A percentile compares a stretch with the other conserved stretches of the same genome.
Conservation (phyloP, 2,113 vertebrate species). For the Irena cyanogastra region DNA sequence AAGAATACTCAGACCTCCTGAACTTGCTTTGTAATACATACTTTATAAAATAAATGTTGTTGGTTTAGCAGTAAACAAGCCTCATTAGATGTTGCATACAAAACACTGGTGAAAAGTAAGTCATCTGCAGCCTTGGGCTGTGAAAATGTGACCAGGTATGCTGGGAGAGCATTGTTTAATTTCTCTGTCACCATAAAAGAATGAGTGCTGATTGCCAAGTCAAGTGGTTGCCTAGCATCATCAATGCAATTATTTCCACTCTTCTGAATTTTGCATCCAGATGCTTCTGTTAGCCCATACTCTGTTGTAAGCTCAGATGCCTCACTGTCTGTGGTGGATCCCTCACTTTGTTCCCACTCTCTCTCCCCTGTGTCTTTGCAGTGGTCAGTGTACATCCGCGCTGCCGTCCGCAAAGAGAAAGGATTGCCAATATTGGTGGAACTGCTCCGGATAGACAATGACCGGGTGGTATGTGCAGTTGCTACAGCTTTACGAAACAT, state of each 20-base stretch:
- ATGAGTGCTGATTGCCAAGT: background rate
- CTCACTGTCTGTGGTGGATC: background rate
- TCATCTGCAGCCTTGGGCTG: background rate
- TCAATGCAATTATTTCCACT: background rate
- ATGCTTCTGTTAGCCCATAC: background rate
- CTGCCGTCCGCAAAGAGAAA: constrained; percentile 96
- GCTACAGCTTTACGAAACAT: constrained; percentile 98
- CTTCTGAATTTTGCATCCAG: background rate
- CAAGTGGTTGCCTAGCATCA: background rate
- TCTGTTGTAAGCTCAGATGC: background rate
- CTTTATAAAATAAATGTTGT: background rate
- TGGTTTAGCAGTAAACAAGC: background rate
- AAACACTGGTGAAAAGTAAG: background rate
- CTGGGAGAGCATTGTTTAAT: background rate
- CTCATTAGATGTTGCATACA: background rate
- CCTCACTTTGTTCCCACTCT: background rate
- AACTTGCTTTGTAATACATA: background rate
- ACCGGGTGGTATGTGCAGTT: constrained; percentile 96
- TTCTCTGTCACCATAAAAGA: background rate
- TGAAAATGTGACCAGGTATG: background rate
- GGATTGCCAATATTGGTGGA: constrained; percentile 97
- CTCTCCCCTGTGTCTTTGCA: constrained; percentile 51
- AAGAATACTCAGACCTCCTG: background rate
- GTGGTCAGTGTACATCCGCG: constrained; percentile 98
- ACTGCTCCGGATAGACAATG: constrained; percentile 96